Evolutionary conservation across 2,797 vertebrate species (phyloP).

Genomic region (Nyctibius grandis): DNA sequence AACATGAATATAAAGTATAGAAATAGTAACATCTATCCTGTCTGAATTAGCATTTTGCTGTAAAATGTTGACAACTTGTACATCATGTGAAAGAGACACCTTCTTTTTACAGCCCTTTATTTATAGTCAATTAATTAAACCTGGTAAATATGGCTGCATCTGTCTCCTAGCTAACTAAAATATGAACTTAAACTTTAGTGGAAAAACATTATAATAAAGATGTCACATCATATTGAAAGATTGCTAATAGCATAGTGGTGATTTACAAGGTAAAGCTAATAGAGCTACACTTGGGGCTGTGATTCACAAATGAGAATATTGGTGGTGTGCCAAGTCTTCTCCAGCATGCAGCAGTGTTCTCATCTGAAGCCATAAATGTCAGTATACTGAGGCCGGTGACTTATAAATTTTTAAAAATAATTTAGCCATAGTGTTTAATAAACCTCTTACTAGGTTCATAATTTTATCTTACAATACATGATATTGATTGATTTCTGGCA

Average conservation of each 20-base stretch:
- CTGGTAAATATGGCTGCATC: slow-evolving; percentile 36
- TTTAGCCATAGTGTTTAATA: neutral
- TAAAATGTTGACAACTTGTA: slow-evolving; percentile 21
- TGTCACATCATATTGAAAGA: slow-evolving; percentile 45
- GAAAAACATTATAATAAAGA: slow-evolving; percentile 63
- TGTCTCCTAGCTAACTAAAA: slow-evolving; percentile 53
- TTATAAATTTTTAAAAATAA: neutral
- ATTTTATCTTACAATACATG: neutral
- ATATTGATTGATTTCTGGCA: neutral
- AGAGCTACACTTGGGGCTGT: slow-evolving; percentile 16
- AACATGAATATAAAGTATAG: neutral
- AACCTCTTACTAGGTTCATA: neutral
- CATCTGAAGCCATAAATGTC: slow-evolving; percentile 18
- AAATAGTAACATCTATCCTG: neutral
- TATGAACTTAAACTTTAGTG: slow-evolving; percentile 57
- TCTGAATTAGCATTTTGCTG: neutral
- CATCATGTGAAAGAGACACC: neutral
- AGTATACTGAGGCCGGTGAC: neutral
- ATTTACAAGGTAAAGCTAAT: slow-evolving; percentile 53
- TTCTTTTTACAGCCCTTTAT: slow-evolving; percentile 36
- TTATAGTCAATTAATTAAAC: slow-evolving; percentile 62
- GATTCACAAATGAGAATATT: slow-evolving; percentile 48
- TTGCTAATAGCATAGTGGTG: slow-evolving; percentile 44
- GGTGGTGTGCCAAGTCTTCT: slow-evolving; percentile 21
- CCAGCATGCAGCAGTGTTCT: neutral